Evolutionary conservation across 2,113 vertebrate genomes (phyloP), one percentile per base, ranked within the genome.

Genomic region (Stictonetta naevosa): DNA sequence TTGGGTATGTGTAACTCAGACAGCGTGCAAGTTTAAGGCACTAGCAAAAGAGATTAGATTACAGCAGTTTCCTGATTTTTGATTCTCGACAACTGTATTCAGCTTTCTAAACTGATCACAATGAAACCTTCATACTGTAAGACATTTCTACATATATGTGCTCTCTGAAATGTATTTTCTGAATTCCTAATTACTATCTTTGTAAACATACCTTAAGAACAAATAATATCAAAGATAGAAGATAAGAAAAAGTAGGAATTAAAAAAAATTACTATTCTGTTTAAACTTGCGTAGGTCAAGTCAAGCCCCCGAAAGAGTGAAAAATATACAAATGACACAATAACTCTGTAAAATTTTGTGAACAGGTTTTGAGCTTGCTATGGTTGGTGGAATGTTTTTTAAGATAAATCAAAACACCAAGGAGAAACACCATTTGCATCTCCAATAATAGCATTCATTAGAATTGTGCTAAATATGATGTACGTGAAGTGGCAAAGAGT

Each of bases 1-100:
- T n/a, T 60, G 2, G 28, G 7, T 4, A 53, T 1, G 3, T n/a
- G 12, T 55, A 80, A 52, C 2, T 2, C 13, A 31, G 12, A 10
- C 8, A 36, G 12, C 20, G 18, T 40, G n/a, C 33, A 88, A n/a
- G 10, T 48, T 55, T 34, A 20, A 4, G 8, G 48, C 34, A 68
- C 22, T 29, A 53, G 62, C 6, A 62, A 66, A 93, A 66, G 11
- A n/a, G 13, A 23, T 17, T 8, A 48, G 36, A 53, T 23, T 38
- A 72, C 21, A 59, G n/a, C 31, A 56, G 52, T 73, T 71, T 58
- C 29, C 22, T 62, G 33, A 56, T 10, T 42, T 60, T 31, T 72
- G 20, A 85, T 28, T 13, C 48, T 6, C 14, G 17, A 75, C 33
- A 22, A 52, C 40, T 60, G 7, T 26, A 48, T 46, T 48, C n/a